Percentiles rank a stretch among this genome's conserved stretches.
phyloP scores from a whole-genome alignment of 2,797 vertebrate species.

The Sternotherus odoratus region DNA sequence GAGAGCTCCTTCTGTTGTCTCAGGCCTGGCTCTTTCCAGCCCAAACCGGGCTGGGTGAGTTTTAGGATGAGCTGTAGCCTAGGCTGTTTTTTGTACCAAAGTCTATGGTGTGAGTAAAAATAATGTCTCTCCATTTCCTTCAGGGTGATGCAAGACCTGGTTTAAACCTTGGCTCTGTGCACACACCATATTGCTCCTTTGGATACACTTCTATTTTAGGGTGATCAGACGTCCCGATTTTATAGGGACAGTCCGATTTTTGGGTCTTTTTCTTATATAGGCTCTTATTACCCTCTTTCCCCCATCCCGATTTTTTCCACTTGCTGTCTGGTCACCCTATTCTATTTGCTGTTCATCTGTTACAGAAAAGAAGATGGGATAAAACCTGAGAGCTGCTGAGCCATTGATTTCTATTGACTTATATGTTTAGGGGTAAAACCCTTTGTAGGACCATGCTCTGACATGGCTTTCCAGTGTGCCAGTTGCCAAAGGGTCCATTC shows the following conservation, averaged over 20 bases:
- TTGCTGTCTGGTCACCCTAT: neutral
- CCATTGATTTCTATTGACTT: accelerated
- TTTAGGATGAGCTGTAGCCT: neutral
- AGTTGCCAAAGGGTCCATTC: neutral
- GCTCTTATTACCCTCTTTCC: no score
- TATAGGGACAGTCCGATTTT: no score
- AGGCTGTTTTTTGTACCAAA: neutral
- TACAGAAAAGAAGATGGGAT: neutral
- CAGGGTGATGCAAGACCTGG: neutral
- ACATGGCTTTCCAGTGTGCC: accelerated
- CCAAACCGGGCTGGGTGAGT: neutral
- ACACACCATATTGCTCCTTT: neutral
- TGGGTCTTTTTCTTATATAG: no score
- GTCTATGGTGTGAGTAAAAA: accelerated
- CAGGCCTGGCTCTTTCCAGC: neutral
- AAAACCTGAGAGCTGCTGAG: neutral
- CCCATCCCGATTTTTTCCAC: no score
- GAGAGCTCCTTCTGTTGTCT: slow-evolving; percentile 54
- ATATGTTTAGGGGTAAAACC: neutral
- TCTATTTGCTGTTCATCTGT: neutral
- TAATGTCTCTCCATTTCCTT: neutral
- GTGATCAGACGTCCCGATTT: no score
- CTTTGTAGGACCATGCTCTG: neutral
- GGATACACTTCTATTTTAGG: neutral
- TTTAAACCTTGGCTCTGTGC: neutral